Conservation (phyloP, 2,888 invertebrate genomes). For the Anagyrus pseudococci region DNA sequence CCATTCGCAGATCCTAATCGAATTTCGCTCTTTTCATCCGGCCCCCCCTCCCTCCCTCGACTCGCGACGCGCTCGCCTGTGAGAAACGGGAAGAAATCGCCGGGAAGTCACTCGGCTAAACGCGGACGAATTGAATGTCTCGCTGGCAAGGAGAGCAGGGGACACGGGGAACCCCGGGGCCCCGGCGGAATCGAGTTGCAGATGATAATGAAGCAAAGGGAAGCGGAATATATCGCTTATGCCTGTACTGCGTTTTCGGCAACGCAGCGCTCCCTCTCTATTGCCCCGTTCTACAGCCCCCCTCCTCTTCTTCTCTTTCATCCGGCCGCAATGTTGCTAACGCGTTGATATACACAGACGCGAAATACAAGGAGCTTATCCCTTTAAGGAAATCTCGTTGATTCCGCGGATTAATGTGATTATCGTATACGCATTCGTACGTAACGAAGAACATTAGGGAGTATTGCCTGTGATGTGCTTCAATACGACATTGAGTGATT, state of each 20-base stretch:
- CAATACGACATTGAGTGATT: too few relatives aligned
- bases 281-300: not conserved
- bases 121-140: slow-evolving; percentile 28
- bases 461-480: too few relatives aligned
- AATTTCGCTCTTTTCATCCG: slow-evolving; percentile 31
- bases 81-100: slow-evolving; percentile 26
- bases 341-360: too few relatives aligned
- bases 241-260: slow-evolving; percentile 16
- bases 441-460: not conserved
- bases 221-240: not conserved
- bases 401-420: slow-evolving; percentile 20
- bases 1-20: slow-evolving; percentile 26
- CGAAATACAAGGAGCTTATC: slow-evolving; percentile 6
- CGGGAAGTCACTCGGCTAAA: slow-evolving; percentile 32
- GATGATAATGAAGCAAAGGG: slow-evolving; percentile 29
- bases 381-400: slow-evolving; percentile 13
- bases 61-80: not conserved
- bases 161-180: not conserved
- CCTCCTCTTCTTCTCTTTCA: too few relatives aligned
- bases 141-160: not conserved
- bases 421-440: not conserved
- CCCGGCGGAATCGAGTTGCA: slow-evolving; percentile 15
- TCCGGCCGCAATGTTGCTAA: too few relatives aligned
- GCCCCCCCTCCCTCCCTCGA: not conserved
- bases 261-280: not conserved